Evolutionary conservation across 2,797 vertebrate genomes (phyloP).

Genomic region (Pantherophis alleghaniensis): DNA sequence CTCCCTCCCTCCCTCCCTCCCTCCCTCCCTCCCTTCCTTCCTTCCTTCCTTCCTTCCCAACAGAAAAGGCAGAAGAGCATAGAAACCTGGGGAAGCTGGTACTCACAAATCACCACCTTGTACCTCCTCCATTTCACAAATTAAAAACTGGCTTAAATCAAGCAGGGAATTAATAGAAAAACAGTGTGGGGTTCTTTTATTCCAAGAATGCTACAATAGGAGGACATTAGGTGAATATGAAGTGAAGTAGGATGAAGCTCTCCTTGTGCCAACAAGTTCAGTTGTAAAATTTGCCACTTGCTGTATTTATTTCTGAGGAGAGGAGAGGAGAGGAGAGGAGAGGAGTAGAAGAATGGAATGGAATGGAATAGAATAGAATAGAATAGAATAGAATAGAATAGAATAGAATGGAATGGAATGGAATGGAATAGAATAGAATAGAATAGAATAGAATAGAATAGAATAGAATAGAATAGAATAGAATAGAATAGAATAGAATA

Average conservation of each 20-base stretch:
- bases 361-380: too few species aligned
- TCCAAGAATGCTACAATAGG: neutral
- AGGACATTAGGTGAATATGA: neutral
- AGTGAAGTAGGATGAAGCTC: neutral
- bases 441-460: too few species aligned
- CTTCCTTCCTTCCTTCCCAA: neutral
- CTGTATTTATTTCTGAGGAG: neutral
- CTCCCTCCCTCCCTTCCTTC: too few species aligned
- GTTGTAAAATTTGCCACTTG: neutral
- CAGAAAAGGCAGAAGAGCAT: neutral
- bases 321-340: too few species aligned
- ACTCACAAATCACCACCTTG: neutral
- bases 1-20: accelerated
- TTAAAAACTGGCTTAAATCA: neutral
- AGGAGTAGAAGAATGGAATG: too few species aligned
- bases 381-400: too few species aligned
- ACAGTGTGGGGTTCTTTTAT: neutral
- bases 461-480: too few species aligned
- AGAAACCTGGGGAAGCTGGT: neutral
- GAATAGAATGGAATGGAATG: too few species aligned
- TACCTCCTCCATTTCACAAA: neutral
- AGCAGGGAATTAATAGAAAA: neutral
- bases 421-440: too few species aligned
- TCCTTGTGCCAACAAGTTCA: neutral
- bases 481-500: too few species aligned